Conservation (phyloP, 2,113 vertebrate species). For the Argyrosomus japonicus region DNA sequence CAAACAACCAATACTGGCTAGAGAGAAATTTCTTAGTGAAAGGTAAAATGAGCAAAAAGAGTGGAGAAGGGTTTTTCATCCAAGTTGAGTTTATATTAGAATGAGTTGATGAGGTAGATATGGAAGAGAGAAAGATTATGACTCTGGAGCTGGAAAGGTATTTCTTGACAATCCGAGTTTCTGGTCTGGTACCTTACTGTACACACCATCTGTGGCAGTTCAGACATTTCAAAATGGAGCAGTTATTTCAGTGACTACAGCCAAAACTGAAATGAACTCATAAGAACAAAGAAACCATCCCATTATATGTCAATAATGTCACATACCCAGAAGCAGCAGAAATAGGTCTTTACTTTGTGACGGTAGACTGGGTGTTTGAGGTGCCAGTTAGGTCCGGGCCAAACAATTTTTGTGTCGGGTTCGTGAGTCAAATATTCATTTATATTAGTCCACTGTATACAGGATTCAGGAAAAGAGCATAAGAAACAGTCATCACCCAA, state of each 20-base stretch:
- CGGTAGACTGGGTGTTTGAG: too few relatives aligned
- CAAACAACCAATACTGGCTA: conserved; percentile 3
- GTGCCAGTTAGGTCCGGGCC: too few relatives aligned
- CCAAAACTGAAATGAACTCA: background rate
- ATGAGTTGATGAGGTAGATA: background rate
- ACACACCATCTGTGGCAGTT: background rate
- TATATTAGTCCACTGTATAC: too few relatives aligned
- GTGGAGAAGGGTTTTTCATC: background rate
- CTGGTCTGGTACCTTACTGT: background rate
- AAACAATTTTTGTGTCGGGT: too few relatives aligned
- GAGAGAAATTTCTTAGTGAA: background rate
- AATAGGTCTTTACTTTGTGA: too few relatives aligned
- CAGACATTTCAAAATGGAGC: background rate
- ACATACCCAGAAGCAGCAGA: too few relatives aligned
- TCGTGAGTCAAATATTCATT: too few relatives aligned
- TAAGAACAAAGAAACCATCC: background rate
- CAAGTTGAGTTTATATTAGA: background rate
- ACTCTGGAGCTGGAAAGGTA: background rate
- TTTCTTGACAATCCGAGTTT: background rate
- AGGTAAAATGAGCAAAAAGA: background rate
- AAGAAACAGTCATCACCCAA: too few relatives aligned
- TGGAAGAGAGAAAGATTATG: background rate
- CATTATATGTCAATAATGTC: too few relatives aligned
- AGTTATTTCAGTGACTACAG: background rate
- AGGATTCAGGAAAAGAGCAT: too few relatives aligned